A percentile compares a stretch with the other conserved stretches of the same genome.
Conservation (phyloP, 2,797 vertebrate species). For the Phataginus tetradactyla region DNA sequence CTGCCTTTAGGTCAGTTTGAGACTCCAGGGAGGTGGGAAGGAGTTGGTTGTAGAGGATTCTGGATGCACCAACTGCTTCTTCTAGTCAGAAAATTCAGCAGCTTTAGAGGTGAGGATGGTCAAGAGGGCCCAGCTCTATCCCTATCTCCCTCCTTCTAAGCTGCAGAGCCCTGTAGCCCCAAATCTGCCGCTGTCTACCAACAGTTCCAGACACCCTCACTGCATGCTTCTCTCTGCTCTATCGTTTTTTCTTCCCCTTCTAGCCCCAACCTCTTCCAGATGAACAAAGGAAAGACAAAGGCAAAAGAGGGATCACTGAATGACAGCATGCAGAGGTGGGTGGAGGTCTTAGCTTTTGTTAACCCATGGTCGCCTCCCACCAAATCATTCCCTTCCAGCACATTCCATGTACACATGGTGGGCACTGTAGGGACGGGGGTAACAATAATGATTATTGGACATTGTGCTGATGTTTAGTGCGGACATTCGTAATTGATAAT, state of each 20-base stretch:
- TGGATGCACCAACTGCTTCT: background rate
- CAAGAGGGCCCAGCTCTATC: background rate
- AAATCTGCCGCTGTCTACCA: background rate
- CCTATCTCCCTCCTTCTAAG: background rate
- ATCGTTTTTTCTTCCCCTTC: background rate
- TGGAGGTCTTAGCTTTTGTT: background rate
- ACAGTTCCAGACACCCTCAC: background rate
- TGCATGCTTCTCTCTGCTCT: background rate
- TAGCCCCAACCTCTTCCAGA: background rate
- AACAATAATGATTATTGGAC: background rate
- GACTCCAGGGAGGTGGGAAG: background rate
- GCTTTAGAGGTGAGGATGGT: background rate
- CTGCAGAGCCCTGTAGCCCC: background rate
- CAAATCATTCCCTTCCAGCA: background rate
- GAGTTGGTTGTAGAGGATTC: background rate
- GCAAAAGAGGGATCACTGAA: background rate
- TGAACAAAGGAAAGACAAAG: background rate
- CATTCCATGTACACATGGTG: background rate
- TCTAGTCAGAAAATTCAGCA: background rate
- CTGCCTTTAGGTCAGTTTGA: background rate
- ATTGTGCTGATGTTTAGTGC: no score
- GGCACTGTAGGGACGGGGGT: fast-evolving
- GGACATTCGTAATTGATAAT: no score
- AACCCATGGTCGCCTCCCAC: background rate
- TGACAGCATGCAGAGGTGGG: fast-evolving